These are phyloP conservation scores for Dascyllus trimaculatus DNA, from an alignment of 2,113 vertebrate genomes.

Conservation along the genomic window DNA sequence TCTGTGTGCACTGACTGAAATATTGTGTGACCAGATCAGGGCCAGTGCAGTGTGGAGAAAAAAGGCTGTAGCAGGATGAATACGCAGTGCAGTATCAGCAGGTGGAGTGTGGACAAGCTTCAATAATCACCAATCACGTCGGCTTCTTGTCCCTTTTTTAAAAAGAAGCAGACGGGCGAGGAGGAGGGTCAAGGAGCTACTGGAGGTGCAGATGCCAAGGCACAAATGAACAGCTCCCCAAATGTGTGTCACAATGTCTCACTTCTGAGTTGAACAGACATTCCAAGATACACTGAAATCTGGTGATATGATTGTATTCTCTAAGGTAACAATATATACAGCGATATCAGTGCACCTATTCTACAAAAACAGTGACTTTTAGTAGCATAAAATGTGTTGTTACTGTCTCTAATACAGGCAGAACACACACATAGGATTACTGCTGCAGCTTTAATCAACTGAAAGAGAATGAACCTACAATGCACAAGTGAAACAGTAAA, in stretches of 20 bases:
- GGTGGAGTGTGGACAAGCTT: conserved; percentile 27
- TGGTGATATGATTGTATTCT: not conserved
- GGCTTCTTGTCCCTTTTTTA: conserved; percentile 18
- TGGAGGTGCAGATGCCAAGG: conserved; percentile 16
- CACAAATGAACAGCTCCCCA: conserved; percentile 31
- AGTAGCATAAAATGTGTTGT: not conserved
- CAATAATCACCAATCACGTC: conserved; percentile 26
- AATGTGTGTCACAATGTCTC: not conserved
- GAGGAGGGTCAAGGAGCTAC: not conserved
- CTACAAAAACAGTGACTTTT: not conserved
- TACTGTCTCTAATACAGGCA: not conserved
- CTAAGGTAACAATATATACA: not conserved
- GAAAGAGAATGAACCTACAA: not conserved
- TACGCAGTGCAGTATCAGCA: conserved; percentile 31
- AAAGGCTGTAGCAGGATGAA: conserved; percentile 16
- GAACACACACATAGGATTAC: not conserved
- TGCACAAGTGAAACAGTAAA: not conserved
- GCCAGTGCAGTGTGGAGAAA: conserved; percentile 12
- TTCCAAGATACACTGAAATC: not conserved
- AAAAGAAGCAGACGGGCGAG: conserved; percentile 24
- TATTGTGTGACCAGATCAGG: conserved; percentile 3
- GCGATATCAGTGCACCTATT: not conserved
- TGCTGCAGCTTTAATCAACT: conserved; percentile 14
- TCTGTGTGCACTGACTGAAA: not conserved
- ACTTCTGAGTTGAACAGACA: not conserved